Base-by-base conservation (phyloP, 2,797 vertebrate genomes). In the Pseudochromis fuscus region DNA sequence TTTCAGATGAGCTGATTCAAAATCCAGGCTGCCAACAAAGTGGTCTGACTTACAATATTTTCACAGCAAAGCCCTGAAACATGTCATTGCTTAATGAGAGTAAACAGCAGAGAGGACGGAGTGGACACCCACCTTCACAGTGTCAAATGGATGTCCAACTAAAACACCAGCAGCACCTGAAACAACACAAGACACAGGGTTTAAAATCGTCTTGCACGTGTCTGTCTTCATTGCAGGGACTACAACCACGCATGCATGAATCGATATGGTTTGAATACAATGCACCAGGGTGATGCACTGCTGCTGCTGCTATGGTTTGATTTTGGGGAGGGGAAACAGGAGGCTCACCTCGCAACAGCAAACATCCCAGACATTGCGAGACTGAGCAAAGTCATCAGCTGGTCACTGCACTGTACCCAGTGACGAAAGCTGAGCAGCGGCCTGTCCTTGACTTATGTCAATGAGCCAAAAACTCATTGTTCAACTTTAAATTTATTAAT, bases 111-210 rank as follows among this genome's bases (percentile, higher is more conserved):
- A 7, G 45, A 76, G 11, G 30, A 81, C 27, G 27, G 7, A 67
- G 21, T 25, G 53, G 30, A 23, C 60, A 95, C 96, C 93, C 94
- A 98, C 97, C 97, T 99, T 99, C 70, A 99, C 97, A 0, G 97
- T 99, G 87, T 99, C 97, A 80, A 99, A 99, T 0, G 97, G 97
- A 91, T 99, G 97, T 85, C 97, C 97, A 13, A 99, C 97, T 75
- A 99, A 91, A 87, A 99, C 97, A 66, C 97, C 97, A 0, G 96
- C 96, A 91, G 96, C 97, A 87, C 97, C 97, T 99, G 85, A 5
- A 89, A 71, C 62, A 71, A 21, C 35, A 1, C n/a, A 4, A 15
- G 2, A 13, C 5, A 16, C 1, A 27, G 10, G 18, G 19, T 40
- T 40, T 40, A 44, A 23, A 21, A 23, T 45, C 19, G 4, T 3